Percentiles rank a stretch among this genome's conserved stretches.
phyloP scores from a whole-genome alignment of 2,113 vertebrate genomes.

The Eubucco bourcierii region DNA sequence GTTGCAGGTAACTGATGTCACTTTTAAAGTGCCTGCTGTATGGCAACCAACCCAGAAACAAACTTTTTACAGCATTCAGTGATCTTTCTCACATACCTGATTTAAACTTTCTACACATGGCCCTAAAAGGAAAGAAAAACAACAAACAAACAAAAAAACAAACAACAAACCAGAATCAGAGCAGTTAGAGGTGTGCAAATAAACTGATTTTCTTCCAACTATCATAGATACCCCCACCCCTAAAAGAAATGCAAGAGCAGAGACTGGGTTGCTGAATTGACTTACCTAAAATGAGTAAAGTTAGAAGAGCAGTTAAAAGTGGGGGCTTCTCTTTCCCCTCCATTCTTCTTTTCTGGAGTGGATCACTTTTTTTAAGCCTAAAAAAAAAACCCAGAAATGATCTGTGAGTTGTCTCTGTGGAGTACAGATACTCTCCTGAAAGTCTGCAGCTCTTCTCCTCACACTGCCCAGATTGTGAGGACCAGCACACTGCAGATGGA shows the following conservation, averaged over 20 bases:
- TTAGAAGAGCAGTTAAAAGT: neutral
- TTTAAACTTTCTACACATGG: neutral
- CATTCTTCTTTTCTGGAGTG: neutral
- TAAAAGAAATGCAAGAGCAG: neutral
- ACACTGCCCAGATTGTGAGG: neutral
- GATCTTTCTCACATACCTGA: neutral
- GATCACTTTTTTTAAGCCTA: neutral
- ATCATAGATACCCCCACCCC: neutral
- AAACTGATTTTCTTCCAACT: no score
- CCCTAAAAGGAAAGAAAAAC: neutral
- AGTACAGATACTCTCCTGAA: neutral
- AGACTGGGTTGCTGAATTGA: neutral
- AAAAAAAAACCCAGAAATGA: neutral
- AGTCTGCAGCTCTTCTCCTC: neutral
- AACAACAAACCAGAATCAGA: no score
- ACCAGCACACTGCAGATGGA: neutral
- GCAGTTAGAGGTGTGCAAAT: no score
- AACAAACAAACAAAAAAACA: neutral
- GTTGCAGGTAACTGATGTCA: neutral
- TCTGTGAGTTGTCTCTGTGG: neutral
- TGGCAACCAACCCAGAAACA: neutral
- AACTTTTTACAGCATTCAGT: neutral
- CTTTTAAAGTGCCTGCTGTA: neutral
- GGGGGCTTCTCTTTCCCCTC: neutral
- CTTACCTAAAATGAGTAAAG: neutral